Conservation (phyloP, 2,113 vertebrate species). For the Lota lota region DNA sequence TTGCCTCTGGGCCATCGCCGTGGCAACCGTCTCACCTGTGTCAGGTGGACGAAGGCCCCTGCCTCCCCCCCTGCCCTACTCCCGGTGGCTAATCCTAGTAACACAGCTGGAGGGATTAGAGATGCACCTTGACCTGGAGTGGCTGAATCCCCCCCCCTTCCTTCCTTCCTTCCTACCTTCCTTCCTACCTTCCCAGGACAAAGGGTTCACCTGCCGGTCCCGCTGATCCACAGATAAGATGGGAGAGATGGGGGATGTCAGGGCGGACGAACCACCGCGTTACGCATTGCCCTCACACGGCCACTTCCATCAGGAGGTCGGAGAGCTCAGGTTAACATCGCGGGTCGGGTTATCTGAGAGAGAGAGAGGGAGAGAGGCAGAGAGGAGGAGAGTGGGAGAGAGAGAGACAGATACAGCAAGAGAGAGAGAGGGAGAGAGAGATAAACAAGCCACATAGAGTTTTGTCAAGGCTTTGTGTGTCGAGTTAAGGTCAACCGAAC, state of each 20-base stretch:
- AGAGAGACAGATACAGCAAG: not conserved
- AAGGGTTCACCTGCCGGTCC: constrained; percentile 63
- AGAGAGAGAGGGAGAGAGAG: not conserved
- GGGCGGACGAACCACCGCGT: constrained; percentile 3
- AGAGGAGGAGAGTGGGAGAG: not conserved
- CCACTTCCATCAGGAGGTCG: constrained; percentile 16
- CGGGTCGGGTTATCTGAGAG: not conserved
- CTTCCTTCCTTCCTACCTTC: constrained; percentile 11
- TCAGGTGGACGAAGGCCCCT: constrained; percentile 28
- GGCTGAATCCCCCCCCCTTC: constrained; percentile 35
- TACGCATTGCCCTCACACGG: constrained; percentile 18
- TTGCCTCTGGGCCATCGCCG: constrained; percentile 17
- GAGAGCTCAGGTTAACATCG: constrained; percentile 1
- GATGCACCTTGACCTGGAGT: constrained; percentile 54
- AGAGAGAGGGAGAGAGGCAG: too few species aligned
- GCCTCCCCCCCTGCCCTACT: constrained; percentile 7
- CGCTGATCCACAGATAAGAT: constrained; percentile 60
- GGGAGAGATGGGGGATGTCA: constrained; percentile 12
- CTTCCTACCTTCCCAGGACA: constrained; percentile 43
- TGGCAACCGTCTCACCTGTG: constrained; percentile 37
- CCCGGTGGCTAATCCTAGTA: constrained; percentile 55
- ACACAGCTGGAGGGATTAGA: constrained; percentile 67
- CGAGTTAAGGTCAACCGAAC: too few species aligned
- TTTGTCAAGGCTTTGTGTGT: too few species aligned
- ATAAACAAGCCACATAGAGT: too few species aligned